Base-by-base conservation (phyloP, 2,797 vertebrate genomes). In the Discoglossus pictus region DNA sequence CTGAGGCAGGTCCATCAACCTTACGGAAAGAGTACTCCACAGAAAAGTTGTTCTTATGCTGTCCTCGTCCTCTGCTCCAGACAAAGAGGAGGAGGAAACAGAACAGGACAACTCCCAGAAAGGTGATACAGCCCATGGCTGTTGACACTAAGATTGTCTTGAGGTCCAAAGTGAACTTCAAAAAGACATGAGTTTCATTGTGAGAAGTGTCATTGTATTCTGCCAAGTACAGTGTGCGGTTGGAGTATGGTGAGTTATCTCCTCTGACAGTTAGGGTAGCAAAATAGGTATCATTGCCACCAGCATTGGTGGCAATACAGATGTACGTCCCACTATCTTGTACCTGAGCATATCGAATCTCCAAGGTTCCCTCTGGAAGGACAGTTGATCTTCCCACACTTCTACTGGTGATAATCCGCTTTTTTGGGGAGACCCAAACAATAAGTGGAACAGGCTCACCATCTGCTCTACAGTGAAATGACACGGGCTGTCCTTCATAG, bases 111-210 rank as follows among this genome's bases (percentile, higher is more conserved):
- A 99, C 97, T 0, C 97, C 96, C 56, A 99, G 83, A 80, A 99
- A 99, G 70, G 95, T 99, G 86, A 99, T 97, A 70, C 97, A 99
- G 40, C 97, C 97, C 96, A 99, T 99, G 43, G 97, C 96, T 0
- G 96, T 98, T 81, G 97, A 98, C 77, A 99, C 93, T 78, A 99
- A 86, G 83, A 99, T 97, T 77, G 95, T 98, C 76, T 97, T 97
- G 62, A 99, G 92, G 86, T 99, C 97, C 80, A 98, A 75, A 1
- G 96, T 96, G 71, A 95, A 95, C 84, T 96, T 97, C 23, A 92
- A 75, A 73, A 94, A 93, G 75, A 93, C 91, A 67, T 88, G 93
- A 0, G 95, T 98, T 79, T 96, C 93, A 0, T 99, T 99, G 77
- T 89, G 89, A 73, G 88, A 91, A 1, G 93, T 94, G 74, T 94